Percentiles rank a stretch among this genome's conserved stretches.
Evolutionary conservation across 2,888 invertebrate genomes (phyloP).

Genomic region (Drosophila dives): DNA sequence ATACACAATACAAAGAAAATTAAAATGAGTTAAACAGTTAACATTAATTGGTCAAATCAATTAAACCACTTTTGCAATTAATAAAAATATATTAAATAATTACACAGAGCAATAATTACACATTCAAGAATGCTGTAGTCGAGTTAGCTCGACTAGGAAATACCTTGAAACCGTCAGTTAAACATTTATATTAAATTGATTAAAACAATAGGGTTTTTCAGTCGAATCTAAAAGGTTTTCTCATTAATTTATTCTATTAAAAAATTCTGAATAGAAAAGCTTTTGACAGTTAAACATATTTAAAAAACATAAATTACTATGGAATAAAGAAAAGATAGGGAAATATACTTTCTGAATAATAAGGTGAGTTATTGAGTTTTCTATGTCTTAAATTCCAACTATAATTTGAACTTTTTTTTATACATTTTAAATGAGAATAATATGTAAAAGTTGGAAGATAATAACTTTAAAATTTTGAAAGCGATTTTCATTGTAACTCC

Average conservation of each 20-base stretch:
- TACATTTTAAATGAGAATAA: not conserved
- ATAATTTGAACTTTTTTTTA: no score
- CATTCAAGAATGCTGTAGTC: not conserved
- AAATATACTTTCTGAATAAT: not conserved
- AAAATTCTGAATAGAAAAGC: not conserved
- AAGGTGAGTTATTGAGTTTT: not conserved
- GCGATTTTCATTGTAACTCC: not conserved
- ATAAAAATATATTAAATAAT: not conserved
- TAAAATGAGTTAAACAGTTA: not conserved
- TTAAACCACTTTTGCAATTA: not conserved
- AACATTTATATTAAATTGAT: not conserved
- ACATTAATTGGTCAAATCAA: not conserved
- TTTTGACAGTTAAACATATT: rapidly evolving
- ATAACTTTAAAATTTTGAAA: not conserved
- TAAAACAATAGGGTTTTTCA: no score
- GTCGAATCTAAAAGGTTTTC: not conserved
- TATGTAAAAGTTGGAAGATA: not conserved
- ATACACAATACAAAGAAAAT: not conserved
- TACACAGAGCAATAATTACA: not conserved
- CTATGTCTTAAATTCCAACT: no score
- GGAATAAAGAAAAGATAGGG: not conserved
- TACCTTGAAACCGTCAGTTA: no score
- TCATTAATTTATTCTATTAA: not conserved
- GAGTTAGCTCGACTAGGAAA: no score
- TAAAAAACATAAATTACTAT: rapidly evolving